Percentiles rank a stretch among this genome's conserved stretches.
phyloP scores from a whole-genome alignment of 2,113 vertebrate species.

The Proteles cristata region DNA sequence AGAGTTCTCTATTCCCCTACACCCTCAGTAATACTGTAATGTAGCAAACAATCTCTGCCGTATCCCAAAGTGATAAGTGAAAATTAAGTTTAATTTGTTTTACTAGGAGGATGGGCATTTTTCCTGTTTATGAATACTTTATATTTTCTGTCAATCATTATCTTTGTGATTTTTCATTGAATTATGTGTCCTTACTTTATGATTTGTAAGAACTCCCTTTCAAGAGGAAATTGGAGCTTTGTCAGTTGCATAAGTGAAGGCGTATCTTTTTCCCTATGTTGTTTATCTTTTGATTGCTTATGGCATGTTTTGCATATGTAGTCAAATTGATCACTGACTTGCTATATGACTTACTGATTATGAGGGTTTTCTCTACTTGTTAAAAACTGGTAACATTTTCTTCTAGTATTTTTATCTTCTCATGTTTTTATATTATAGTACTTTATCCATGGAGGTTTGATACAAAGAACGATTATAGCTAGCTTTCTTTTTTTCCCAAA shows the following conservation, averaged over 20 bases:
- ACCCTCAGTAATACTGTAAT: not conserved
- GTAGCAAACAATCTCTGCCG: not conserved
- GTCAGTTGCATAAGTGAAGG: not conserved
- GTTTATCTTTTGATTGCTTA: slow-evolving; percentile 16
- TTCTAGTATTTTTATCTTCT: not conserved
- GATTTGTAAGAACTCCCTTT: not conserved
- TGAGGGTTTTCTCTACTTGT: not conserved
- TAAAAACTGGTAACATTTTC: not conserved
- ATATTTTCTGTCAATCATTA: not conserved
- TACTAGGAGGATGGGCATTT: not conserved
- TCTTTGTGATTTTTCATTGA: slow-evolving; percentile 27
- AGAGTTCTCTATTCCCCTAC: not conserved
- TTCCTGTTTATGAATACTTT: not conserved
- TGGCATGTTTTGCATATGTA: not conserved
- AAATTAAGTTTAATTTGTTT: slow-evolving; percentile 32
- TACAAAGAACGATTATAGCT: not conserved
- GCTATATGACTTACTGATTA: not conserved
- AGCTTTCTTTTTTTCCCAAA: not conserved
- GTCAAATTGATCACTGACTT: not conserved
- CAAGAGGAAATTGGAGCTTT: not conserved
- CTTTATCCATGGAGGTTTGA: not conserved
- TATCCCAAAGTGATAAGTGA: not conserved
- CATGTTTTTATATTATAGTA: not conserved
- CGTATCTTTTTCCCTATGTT: not conserved
- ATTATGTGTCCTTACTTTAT: not conserved